These are phyloP conservation scores for Bujurquina vittata DNA, from an alignment of 2,113 vertebrate species.

Conservation along the genomic window DNA sequence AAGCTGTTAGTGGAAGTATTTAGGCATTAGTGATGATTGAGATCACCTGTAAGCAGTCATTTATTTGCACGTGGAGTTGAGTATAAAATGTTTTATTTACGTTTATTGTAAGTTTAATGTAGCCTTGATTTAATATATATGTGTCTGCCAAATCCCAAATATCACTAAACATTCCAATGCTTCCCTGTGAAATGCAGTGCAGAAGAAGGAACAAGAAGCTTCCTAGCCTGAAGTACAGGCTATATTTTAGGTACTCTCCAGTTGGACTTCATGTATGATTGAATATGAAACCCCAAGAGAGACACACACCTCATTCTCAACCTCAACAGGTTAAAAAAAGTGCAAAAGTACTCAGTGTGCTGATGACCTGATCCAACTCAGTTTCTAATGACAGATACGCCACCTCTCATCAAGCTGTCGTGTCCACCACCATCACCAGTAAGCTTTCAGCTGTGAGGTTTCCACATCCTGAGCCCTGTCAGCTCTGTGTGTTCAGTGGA, in stretches of 20 bases:
- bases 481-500: conserved; percentile 53
- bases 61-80: not conserved
- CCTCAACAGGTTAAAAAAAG: not conserved
- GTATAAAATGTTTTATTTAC: accelerated
- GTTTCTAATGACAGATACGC: conserved; percentile 30
- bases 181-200: not conserved
- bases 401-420: conserved; percentile 50
- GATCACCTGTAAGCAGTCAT: not conserved
- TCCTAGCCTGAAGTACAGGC: not conserved
- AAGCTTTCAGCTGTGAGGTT: conserved; percentile 48
- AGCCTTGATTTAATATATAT: too few relatives aligned
- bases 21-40: not conserved
- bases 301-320: not conserved
- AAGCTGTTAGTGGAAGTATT: not conserved
- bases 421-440: conserved; percentile 36
- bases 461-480: conserved; percentile 63
- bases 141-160: too few relatives aligned
- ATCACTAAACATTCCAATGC: too few relatives aligned
- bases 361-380: conserved; percentile 22
- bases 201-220: too few relatives aligned
- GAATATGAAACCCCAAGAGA: conserved; percentile 5
- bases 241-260: conserved; percentile 6
- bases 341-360: not conserved
- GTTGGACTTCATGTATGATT: not conserved
- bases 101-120: not conserved